These are phyloP conservation scores for Erythrocercus mccallii DNA, from an alignment of 2,113 vertebrate genomes.

Conservation along the genomic window DNA sequence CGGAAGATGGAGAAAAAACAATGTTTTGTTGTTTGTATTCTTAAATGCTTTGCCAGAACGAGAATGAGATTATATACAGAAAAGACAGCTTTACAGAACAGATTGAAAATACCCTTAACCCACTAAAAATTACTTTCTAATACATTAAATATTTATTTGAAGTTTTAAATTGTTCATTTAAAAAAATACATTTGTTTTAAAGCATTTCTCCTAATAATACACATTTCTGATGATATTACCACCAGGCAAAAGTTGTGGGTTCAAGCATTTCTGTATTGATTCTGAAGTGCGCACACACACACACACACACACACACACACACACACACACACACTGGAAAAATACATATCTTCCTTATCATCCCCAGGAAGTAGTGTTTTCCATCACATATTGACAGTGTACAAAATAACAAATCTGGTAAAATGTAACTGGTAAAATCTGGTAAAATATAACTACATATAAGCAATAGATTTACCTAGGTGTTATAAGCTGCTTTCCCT, in stretches of 20 bases:
- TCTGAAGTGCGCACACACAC: background rate
- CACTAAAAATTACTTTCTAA: conserved; percentile 12
- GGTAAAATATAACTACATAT: background rate
- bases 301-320: background rate
- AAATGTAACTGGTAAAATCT: background rate
- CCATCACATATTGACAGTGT: background rate
- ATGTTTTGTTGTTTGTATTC: background rate
- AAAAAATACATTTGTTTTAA: background rate
- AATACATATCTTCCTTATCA: background rate
- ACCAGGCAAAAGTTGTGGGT: background rate
- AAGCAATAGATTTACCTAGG: background rate
- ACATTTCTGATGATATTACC: background rate
- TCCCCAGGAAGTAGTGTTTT: background rate
- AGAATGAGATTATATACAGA: background rate
- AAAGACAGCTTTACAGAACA: background rate
- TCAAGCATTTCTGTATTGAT: background rate
- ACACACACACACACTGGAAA: background rate
- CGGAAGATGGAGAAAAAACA: background rate
- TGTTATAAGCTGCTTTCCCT: background rate
- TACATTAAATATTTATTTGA: background rate
- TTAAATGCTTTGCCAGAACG: background rate
- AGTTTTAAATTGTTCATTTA: background rate
- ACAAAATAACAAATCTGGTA: background rate
- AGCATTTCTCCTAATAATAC: conserved; percentile 37
- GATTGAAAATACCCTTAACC: conserved; percentile 25